Evolutionary conservation across 2,797 vertebrate species (phyloP).

Genomic region (Phalloptychus januarius): DNA sequence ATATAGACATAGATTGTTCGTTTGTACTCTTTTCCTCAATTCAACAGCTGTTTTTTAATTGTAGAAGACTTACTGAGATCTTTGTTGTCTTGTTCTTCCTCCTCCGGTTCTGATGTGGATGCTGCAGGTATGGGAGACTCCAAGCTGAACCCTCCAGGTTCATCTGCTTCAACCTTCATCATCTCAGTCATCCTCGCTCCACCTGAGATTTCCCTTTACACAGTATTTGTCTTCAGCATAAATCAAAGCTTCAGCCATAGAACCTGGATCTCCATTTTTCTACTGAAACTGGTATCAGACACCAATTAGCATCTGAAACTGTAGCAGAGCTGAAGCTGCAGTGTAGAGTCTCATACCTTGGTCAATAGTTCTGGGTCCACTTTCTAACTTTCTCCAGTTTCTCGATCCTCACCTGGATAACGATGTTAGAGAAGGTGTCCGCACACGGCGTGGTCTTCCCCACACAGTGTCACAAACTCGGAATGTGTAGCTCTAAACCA

Average conservation of each 20-base stretch:
- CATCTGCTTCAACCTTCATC: conserved; percentile 1
- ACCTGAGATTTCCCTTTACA: not conserved
- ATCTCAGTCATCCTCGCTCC: not conserved
- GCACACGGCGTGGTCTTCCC: not conserved
- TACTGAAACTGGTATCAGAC: not conserved
- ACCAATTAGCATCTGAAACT: not conserved
- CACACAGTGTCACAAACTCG: not conserved
- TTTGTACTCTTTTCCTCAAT: not conserved
- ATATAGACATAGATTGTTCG: not conserved
- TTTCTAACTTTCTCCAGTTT: not conserved
- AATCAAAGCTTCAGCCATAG: not conserved
- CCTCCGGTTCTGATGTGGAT: conserved; percentile 3
- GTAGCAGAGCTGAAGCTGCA: not conserved
- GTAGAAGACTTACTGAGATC: not conserved
- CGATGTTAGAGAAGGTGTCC: not conserved
- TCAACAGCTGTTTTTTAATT: not conserved
- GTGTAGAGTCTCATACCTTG: not conserved
- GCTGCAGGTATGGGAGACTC: not conserved
- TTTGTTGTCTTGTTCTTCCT: not conserved
- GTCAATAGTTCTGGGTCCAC: not conserved
- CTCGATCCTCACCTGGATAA: not conserved
- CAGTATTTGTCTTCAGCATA: not conserved
- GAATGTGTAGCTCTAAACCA: not conserved
- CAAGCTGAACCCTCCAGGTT: not conserved
- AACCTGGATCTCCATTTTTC: not conserved